Percentiles rank a stretch among this genome's conserved stretches.
Evolutionary conservation across 2,797 vertebrate species (phyloP).

Genomic region (Lepus townsendii): DNA sequence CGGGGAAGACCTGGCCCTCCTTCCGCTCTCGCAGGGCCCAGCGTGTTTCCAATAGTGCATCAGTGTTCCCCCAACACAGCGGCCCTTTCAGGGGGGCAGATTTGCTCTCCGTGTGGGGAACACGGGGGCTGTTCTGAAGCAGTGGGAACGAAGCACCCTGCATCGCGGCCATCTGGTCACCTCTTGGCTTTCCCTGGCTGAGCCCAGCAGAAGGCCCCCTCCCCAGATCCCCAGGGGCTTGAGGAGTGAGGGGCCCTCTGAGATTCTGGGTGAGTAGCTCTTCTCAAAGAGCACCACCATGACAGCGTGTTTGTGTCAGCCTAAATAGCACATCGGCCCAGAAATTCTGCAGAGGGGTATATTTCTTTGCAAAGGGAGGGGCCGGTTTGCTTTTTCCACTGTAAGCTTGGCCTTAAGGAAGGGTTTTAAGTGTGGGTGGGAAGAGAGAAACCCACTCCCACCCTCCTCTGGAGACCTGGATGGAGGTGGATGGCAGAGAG

Average conservation of each 20-base stretch:
- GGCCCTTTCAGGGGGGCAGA: constrained; percentile 51
- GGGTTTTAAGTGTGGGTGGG: neutral
- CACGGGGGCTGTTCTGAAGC: constrained; percentile 61
- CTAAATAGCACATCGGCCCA: neutral
- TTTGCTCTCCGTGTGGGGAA: neutral
- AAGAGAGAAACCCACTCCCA: neutral
- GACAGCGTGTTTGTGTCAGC: neutral
- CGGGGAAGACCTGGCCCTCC: constrained; percentile 62
- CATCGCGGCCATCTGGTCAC: constrained; percentile 6
- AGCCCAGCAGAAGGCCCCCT: constrained; percentile 39
- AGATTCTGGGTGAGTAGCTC: constrained; percentile 66
- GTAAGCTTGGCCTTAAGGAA: neutral
- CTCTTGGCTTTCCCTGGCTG: neutral
- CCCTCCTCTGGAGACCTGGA: neutral
- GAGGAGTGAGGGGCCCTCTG: constrained; percentile 13
- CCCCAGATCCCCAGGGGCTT: neutral
- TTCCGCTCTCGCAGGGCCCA: constrained; percentile 24
- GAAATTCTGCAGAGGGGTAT: neutral
- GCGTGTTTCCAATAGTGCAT: constrained; percentile 69
- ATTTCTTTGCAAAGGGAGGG: constrained; percentile 38
- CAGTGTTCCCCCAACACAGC: constrained; percentile 63
- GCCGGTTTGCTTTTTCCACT: neutral
- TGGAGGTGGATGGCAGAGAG: neutral
- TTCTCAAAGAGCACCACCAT: neutral
- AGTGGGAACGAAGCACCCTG: neutral